Conservation (phyloP, 2,888 invertebrate genomes). For the Tetragonula carbonaria region DNA sequence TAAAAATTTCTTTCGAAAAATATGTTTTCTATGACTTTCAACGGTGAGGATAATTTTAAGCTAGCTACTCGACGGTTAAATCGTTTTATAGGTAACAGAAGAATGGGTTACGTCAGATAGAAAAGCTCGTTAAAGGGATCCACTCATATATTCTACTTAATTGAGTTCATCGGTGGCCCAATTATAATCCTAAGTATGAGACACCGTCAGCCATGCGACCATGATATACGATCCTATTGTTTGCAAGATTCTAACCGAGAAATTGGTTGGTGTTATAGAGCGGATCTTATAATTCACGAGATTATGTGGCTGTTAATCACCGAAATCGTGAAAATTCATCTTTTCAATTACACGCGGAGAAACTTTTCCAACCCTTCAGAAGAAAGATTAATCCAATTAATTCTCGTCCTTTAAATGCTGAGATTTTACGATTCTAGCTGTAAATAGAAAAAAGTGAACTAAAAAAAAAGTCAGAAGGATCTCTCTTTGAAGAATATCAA, state of each 20-base stretch:
- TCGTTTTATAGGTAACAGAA: not conserved
- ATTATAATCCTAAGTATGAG: constrained; percentile 19
- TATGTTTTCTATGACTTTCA: too few species aligned
- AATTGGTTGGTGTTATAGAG: constrained; percentile 8
- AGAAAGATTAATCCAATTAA: not conserved
- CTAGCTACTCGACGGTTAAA: too few species aligned
- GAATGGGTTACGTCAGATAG: constrained; percentile 5
- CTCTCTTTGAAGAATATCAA: too few species aligned
- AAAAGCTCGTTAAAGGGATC: constrained; percentile 12
- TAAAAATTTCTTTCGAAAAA: too few species aligned
- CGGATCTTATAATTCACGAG: not conserved
- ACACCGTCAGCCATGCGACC: not conserved
- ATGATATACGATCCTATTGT: constrained; percentile 18
- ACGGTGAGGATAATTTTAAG: too few species aligned
- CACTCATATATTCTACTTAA: constrained; percentile 18
- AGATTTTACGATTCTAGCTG: too few species aligned
- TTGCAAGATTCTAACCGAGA: constrained; percentile 19
- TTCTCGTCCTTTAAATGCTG: not conserved
- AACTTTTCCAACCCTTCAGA: not conserved
- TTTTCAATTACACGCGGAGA: not conserved
- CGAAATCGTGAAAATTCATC: not conserved
- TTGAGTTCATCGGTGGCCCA: constrained; percentile 30
- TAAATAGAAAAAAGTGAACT: too few species aligned
- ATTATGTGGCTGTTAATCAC: not conserved
- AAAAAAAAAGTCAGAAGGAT: too few species aligned